Conservation (phyloP, 2,797 vertebrate genomes). For the Anguilla marmorata region DNA sequence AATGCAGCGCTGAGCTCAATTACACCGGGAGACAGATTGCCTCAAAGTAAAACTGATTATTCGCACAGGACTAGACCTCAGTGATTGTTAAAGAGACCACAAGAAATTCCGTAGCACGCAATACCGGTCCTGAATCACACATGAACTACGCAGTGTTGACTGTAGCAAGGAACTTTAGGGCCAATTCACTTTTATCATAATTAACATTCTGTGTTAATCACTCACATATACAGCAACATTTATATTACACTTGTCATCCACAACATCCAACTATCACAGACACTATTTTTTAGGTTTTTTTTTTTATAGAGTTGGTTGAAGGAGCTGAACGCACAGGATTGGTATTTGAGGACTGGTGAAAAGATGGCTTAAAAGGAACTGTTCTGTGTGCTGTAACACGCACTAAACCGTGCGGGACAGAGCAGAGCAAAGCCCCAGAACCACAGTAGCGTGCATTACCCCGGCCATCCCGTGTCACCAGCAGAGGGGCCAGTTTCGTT, state of each 20-base stretch:
- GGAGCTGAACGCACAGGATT: neutral
- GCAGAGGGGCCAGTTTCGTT: neutral
- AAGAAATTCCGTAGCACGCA: neutral
- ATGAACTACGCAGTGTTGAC: neutral
- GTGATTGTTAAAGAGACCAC: neutral
- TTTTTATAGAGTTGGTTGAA: neutral
- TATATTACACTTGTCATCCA: conserved; percentile 13
- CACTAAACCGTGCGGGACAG: neutral
- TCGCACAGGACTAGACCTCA: neutral
- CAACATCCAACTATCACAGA: conserved; percentile 18
- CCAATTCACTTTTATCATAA: neutral
- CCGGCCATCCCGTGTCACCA: neutral
- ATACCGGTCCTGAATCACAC: neutral
- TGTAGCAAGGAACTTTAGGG: neutral
- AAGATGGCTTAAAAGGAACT: neutral
- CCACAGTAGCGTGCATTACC: neutral
- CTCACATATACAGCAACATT: conserved; percentile 16
- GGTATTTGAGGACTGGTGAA: neutral
- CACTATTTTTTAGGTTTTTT: neutral
- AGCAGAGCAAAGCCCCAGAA: neutral
- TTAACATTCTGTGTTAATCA: conserved; percentile 15
- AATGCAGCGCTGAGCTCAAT: neutral
- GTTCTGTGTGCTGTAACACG: neutral
- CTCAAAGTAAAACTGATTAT: neutral
- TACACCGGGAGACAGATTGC: neutral